Conservation (phyloP, 2,797 vertebrate genomes). For the Synaphobranchus kaupii region DNA sequence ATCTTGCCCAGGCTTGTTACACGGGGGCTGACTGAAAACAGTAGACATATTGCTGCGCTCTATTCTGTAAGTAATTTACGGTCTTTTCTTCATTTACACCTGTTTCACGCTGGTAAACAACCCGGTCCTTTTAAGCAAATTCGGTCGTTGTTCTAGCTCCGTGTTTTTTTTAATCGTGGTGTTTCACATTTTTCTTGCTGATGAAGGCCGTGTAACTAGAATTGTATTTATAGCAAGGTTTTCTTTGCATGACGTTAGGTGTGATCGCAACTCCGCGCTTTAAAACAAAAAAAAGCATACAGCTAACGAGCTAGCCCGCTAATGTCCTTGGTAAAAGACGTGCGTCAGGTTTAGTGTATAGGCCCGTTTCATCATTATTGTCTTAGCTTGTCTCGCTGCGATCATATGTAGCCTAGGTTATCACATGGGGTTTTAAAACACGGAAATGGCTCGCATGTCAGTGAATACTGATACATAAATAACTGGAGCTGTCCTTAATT, state of each 20-base stretch:
- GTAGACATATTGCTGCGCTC: slow-evolving; percentile 54
- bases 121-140: neutral
- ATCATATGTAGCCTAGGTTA: slow-evolving; percentile 8
- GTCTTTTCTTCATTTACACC: slow-evolving; percentile 35
- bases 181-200: slow-evolving; percentile 41
- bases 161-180: slow-evolving; percentile 24
- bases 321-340: neutral
- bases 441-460: slow-evolving; percentile 53
- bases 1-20: slow-evolving; percentile 62
- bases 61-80: slow-evolving; percentile 63
- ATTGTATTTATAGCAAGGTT: slow-evolving; percentile 32
- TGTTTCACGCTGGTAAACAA: neutral
- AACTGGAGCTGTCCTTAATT: slow-evolving; percentile 12
- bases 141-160: neutral
- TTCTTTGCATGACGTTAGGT: slow-evolving; percentile 30
- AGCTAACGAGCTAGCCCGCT: neutral
- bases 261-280: slow-evolving; percentile 11
- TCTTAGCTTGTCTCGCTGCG: neutral
- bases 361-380: neutral
- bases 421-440: slow-evolving; percentile 47
- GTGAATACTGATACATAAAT: slow-evolving; percentile 8
- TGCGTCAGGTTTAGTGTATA: neutral
- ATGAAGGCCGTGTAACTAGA: slow-evolving; percentile 52
- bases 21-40: slow-evolving; percentile 47
- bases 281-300: slow-evolving; percentile 18